Conservation (phyloP, 2,888 invertebrate species). For the Venustoraphidia nigricollis region DNA sequence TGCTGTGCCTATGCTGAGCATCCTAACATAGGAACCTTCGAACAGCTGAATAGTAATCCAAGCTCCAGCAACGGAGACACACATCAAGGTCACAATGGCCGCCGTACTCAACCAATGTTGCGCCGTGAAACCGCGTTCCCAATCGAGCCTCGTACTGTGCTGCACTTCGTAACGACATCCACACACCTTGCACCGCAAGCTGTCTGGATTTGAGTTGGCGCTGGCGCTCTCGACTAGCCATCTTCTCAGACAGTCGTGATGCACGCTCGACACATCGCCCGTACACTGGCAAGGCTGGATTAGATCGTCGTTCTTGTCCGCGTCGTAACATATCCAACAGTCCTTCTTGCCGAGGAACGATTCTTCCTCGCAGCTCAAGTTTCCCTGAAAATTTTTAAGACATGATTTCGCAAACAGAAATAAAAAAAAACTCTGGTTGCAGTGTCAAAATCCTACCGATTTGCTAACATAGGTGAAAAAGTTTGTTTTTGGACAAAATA, state of each 20-base stretch:
- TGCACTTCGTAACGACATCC: conserved; percentile 68
- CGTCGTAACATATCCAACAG: conserved; percentile 91
- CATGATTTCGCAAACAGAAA: too few species aligned
- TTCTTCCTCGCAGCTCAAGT: conserved; percentile 25
- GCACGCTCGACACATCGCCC: conserved; percentile 84
- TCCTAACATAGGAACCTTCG: conserved; percentile 59
- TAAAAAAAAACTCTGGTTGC: background rate
- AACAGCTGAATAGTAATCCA: conserved; percentile 70
- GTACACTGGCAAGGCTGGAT: conserved; percentile 84
- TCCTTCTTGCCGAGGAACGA: conserved; percentile 46
- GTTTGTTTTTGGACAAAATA: too few species aligned
- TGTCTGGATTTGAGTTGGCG: conserved; percentile 37
- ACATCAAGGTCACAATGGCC: conserved; percentile 62
- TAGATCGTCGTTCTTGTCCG: conserved; percentile 60
- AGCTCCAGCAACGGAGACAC: conserved; percentile 57
- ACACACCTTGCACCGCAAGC: conserved; percentile 70
- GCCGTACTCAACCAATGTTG: conserved; percentile 76
- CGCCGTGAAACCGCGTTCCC: conserved; percentile 71
- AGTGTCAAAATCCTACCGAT: too few species aligned
- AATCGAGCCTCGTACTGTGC: conserved; percentile 59
- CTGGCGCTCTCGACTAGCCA: conserved; percentile 63
- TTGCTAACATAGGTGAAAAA: too few species aligned
- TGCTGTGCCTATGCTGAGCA: conserved; percentile 67
- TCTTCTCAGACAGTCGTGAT: conserved; percentile 77
- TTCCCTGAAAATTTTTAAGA: too few species aligned